These are phyloP conservation scores for Apodemia hepburni DNA, from an alignment of 2,888 invertebrate species.

Conservation along the genomic window DNA sequence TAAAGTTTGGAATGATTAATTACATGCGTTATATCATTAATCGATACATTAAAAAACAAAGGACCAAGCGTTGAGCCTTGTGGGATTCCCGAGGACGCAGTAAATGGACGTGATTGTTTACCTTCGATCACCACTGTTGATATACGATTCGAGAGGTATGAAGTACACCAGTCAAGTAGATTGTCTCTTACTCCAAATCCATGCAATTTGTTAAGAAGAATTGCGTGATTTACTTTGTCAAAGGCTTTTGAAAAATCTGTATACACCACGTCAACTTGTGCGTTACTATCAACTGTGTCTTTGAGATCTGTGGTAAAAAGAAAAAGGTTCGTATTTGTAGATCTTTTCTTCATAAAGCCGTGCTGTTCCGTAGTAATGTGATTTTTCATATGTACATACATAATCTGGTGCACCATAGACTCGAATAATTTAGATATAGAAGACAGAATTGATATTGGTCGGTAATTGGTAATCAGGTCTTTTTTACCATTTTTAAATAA, in stretches of 20 bases:
- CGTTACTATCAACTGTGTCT: constrained; percentile 3
- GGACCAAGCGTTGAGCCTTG: constrained; percentile 22
- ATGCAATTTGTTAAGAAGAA: constrained; percentile 12
- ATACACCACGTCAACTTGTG: constrained; percentile 20
- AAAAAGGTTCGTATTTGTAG: constrained; percentile 18
- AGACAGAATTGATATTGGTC: constrained; percentile 26
- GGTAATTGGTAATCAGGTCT: constrained; percentile 18
- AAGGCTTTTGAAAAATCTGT: constrained; percentile 24
- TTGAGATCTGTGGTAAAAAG: constrained; percentile 17
- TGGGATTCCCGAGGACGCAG: constrained; percentile 19
- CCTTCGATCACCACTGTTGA: constrained; percentile 16
- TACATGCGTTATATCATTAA: constrained; percentile 19
- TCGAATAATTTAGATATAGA: constrained; percentile 28
- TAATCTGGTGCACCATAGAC: constrained; percentile 17
- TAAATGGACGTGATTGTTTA: constrained; percentile 12
- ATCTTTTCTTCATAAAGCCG: constrained; percentile 22
- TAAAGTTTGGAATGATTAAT: constrained; percentile 7
- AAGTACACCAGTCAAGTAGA: constrained; percentile 19
- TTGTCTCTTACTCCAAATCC: constrained; percentile 15
- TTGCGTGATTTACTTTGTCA: constrained; percentile 19
- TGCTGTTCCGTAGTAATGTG: constrained; percentile 17
- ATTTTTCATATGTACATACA: constrained; percentile 21
- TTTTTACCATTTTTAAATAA: constrained; percentile 21
- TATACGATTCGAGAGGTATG: constrained; percentile 17
- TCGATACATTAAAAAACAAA: constrained; percentile 18